These are phyloP conservation scores for Drosophila leontia DNA, from an alignment of 1,140 invertebrate species.

Conservation along the genomic window DNA sequence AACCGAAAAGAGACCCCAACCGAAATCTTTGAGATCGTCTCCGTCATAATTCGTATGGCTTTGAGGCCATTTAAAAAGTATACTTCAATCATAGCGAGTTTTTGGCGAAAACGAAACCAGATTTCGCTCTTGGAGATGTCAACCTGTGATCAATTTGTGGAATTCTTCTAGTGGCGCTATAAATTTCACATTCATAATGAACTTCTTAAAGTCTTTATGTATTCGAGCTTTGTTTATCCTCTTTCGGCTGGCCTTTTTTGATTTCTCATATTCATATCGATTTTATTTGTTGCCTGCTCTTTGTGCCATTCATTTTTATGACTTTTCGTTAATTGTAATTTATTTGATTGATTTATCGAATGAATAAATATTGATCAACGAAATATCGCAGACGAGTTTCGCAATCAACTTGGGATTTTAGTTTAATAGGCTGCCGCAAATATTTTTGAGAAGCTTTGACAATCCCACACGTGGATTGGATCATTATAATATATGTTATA, in stretches of 20 bases:
- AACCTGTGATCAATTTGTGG: constrained; percentile 63
- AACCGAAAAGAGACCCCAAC: constrained; percentile 33
- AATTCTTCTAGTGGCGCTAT: constrained; percentile 65
- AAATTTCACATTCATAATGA: constrained; percentile 78
- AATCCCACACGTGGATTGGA: constrained; percentile 36
- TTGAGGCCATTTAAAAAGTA: constrained; percentile 38
- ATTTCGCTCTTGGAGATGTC: constrained; percentile 47
- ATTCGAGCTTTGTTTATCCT: constrained; percentile 28
- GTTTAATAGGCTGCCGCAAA: constrained; percentile 42
- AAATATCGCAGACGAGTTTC: constrained; percentile 61
- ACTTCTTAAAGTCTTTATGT: constrained; percentile 42
- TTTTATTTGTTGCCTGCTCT: constrained; percentile 31
- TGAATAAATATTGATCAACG: constrained; percentile 69
- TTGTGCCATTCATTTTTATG: constrained; percentile 68
- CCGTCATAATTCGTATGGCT: constrained; percentile 60
- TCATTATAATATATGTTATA: constrained; percentile 20
- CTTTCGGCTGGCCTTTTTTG: constrained; percentile 21
- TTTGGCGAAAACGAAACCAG: constrained; percentile 66
- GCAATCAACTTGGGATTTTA: constrained; percentile 56
- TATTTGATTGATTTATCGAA: constrained; percentile 82
- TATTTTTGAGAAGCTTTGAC: constrained; percentile 14
- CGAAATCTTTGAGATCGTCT: constrained; percentile 62
- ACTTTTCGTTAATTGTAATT: constrained; percentile 81
- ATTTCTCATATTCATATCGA: constrained; percentile 33
- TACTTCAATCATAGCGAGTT: constrained; percentile 63